A percentile compares a stretch with the other conserved stretches of the same genome.
phyloP scores from a whole-genome alignment of 1,140 invertebrate genomes.

The Protaetia brevitarsis region DNA sequence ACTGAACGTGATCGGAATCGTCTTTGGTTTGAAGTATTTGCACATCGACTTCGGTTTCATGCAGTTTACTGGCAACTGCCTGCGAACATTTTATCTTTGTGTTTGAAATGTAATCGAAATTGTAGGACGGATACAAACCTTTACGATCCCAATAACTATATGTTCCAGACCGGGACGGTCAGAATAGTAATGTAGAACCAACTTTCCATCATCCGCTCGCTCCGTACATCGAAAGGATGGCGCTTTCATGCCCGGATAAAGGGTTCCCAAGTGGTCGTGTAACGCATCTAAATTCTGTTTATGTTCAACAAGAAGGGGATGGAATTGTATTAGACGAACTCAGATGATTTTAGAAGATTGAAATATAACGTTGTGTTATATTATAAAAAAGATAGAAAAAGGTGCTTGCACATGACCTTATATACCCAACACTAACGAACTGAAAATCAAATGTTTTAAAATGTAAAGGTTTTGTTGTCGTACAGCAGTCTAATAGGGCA shows the following conservation, averaged over 20 bases:
- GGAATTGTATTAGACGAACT: too few relatives aligned
- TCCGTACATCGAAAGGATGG: slow-evolving; percentile 91
- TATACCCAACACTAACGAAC: too few relatives aligned
- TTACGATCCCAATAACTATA: slow-evolving; percentile 92
- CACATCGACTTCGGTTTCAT: slow-evolving; percentile 88
- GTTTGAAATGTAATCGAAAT: not conserved
- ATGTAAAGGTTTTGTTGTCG: too few relatives aligned
- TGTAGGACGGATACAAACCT: slow-evolving; percentile 57
- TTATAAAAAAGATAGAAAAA: too few relatives aligned
- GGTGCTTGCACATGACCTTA: too few relatives aligned
- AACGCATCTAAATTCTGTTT: slow-evolving; percentile 84
- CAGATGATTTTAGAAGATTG: too few relatives aligned
- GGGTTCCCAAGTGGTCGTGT: slow-evolving; percentile 88
- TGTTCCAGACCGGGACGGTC: slow-evolving; percentile 86
- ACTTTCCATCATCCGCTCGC: slow-evolving; percentile 74
- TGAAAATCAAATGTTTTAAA: too few relatives aligned
- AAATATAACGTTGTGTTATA: too few relatives aligned
- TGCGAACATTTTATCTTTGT: too few relatives aligned
- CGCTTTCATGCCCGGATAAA: slow-evolving; percentile 90
- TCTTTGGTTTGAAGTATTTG: slow-evolving; percentile 82
- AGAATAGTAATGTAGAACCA: slow-evolving; percentile 89
- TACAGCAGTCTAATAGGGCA: too few relatives aligned
- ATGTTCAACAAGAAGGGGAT: too few relatives aligned
- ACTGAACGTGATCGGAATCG: slow-evolving; percentile 90
- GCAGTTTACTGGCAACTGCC: slow-evolving; percentile 68